phyloP scores from a whole-genome alignment of 1,140 invertebrate species.

The Temnothorax nylanderi region DNA sequence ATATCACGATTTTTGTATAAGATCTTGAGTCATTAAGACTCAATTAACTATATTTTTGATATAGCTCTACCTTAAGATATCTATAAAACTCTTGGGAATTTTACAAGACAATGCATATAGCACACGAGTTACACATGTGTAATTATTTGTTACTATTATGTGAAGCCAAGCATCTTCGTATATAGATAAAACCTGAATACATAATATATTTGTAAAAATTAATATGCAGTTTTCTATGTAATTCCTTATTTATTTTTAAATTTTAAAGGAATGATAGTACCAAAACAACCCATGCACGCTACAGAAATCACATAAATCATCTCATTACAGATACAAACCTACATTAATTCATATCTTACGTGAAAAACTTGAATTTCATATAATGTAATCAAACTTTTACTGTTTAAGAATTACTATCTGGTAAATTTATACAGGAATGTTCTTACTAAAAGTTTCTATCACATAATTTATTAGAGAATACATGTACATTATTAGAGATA shows the following conservation, averaged over 20 bases:
- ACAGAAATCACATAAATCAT: background rate
- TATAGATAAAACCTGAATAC: background rate
- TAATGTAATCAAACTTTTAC: background rate
- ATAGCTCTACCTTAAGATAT: background rate
- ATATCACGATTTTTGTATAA: background rate
- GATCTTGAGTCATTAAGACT: background rate
- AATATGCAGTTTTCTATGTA: background rate
- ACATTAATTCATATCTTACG: conserved; percentile 13
- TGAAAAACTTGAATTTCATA: background rate
- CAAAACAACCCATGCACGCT: background rate
- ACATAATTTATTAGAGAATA: background rate
- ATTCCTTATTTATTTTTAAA: background rate
- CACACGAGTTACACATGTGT: background rate
- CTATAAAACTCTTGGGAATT: background rate
- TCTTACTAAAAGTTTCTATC: background rate
- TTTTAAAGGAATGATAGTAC: background rate
- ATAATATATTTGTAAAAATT: background rate
- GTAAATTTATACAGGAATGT: conserved; percentile 36
- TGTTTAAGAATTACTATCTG: background rate
- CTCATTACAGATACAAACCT: background rate
- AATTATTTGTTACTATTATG: background rate
- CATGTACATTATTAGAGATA: background rate
- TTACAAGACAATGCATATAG: background rate
- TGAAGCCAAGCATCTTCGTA: background rate
- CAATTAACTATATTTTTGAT: background rate